These are phyloP conservation scores for Diprion similis DNA, from an alignment of 1,140 invertebrate genomes.

Conservation along the genomic window DNA sequence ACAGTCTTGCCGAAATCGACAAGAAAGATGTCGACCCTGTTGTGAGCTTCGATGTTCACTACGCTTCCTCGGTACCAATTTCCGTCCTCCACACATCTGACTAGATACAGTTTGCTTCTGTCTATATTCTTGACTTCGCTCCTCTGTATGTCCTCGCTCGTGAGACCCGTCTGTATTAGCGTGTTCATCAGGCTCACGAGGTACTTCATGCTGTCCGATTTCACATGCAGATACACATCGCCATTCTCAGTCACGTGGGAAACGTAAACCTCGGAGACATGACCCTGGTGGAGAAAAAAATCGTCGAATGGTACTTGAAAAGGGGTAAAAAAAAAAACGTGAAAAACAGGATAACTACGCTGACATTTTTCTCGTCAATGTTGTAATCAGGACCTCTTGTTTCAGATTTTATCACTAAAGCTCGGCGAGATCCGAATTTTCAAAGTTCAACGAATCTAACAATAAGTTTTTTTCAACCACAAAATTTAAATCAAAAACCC, in stretches of 20 bases:
- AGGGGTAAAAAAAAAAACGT: conserved; percentile 1
- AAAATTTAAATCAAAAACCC: neutral
- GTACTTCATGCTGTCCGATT: conserved; percentile 48
- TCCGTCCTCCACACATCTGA: conserved; percentile 38
- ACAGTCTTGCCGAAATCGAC: conserved; percentile 60
- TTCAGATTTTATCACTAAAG: too few species aligned
- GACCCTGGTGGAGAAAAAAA: conserved; percentile 35
- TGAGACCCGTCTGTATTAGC: conserved; percentile 36
- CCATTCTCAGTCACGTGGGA: conserved; percentile 54
- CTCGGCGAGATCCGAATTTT: too few species aligned
- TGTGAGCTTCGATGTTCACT: conserved; percentile 28
- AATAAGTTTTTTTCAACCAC: neutral
- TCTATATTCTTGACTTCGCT: conserved; percentile 33
- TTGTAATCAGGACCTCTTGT: too few species aligned
- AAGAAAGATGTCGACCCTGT: conserved; percentile 46
- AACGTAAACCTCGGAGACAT: conserved; percentile 54
- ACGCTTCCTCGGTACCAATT: conserved; percentile 46
- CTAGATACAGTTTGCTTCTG: conserved; percentile 50
- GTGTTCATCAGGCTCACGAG: conserved; percentile 45
- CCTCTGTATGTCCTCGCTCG: conserved; percentile 28
- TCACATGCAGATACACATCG: conserved; percentile 59
- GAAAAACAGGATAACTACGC: conserved; percentile 1
- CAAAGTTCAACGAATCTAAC: too few species aligned
- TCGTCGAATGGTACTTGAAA: neutral
- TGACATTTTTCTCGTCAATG: too few species aligned